Evolutionary conservation across 2,113 vertebrate genomes (phyloP).

Genomic region (Solea senegalensis): DNA sequence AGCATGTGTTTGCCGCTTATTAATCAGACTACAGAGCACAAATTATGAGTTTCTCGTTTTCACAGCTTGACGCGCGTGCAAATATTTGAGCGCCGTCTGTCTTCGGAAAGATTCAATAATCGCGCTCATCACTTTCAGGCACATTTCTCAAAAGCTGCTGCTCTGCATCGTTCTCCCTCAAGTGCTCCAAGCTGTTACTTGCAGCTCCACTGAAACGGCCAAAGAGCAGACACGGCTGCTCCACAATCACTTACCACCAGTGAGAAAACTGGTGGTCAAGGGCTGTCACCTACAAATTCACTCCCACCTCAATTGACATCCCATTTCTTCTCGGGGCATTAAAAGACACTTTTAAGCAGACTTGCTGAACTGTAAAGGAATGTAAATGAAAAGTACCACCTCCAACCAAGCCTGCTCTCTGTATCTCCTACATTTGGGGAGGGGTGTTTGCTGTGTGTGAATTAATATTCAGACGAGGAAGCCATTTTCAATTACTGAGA

Average conservation of each 20-base stretch:
- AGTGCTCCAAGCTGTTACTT: conserved; percentile 35
- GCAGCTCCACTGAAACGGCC: conserved; percentile 15
- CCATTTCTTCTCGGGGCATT: conserved; percentile 47
- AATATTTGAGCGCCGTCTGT: conserved; percentile 29
- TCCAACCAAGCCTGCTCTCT: conserved; percentile 34
- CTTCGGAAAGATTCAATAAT: conserved; percentile 24
- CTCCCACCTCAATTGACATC: conserved; percentile 50
- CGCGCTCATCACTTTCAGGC: not conserved
- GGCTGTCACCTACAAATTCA: conserved; percentile 61
- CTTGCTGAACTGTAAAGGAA: conserved; percentile 72
- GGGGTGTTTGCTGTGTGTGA: conserved; percentile 1
- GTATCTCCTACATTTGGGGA: not conserved
- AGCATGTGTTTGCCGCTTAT: not conserved
- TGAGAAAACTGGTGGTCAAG: conserved; percentile 44
- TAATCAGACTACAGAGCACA: not conserved
- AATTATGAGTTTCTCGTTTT: not conserved
- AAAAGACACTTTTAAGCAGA: conserved; percentile 59
- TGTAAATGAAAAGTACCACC: conserved; percentile 67
- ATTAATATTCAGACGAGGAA: conserved; percentile 61
- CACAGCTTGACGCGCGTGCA: conserved; percentile 10
- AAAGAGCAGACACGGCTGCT: conserved; percentile 20
- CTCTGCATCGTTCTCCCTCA: conserved; percentile 29
- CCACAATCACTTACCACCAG: conserved; percentile 39
- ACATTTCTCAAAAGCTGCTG: conserved; percentile 19
- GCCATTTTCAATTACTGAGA: conserved; percentile 64